Evolutionary conservation across 1,140 invertebrate genomes (phyloP), one percentile per base, ranked within the genome.

Genomic region (Aphelenchoides fujianensis): DNA sequence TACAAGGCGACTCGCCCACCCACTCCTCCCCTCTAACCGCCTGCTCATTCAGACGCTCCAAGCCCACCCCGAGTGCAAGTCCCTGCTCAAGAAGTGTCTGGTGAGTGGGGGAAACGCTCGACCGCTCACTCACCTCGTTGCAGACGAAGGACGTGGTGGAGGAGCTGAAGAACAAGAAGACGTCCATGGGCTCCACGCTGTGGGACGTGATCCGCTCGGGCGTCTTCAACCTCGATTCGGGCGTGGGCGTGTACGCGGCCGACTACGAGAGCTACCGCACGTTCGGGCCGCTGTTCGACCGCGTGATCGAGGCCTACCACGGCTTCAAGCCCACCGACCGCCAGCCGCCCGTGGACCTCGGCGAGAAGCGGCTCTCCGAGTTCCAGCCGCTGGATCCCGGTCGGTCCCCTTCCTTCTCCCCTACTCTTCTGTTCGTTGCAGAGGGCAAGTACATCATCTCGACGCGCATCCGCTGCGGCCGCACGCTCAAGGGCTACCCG

Each of bases 281-380:
- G 2, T 97, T 96, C 84, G 89, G 91, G 70, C 91, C 92, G 70
- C 88, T 97, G 71, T 96, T 96, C 84, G 92, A 96, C 86, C 93
- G 93, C 84, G 94, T 96, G 88, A 96, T 96, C 83, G 92, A 95
- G 82, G 93, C 7, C 12, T 95, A 95, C 88, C 93, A 96, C 86
- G 91, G 92, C 86, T 91, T 89, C 79, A 52, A 31, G 9, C 75
- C 74, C 0, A 68, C 57, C 3, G 92, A 94, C 87, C 91, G 92
- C 84, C 95, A 98, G 86, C 95, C 95, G 0, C 57, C 23, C 12
- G 91, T 91, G 86, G 91, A 94, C 87, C 95, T 93, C 86, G 95
- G 95, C 82, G 92, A 54, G 89, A 89, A 85, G 89, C 89, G 89
- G 85, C 88, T 89, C 74, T 90, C n/a, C 5, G 78, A 80, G 37